Conservation (phyloP, 2,888 invertebrate genomes). For the Neoaliturus tenellus region DNA sequence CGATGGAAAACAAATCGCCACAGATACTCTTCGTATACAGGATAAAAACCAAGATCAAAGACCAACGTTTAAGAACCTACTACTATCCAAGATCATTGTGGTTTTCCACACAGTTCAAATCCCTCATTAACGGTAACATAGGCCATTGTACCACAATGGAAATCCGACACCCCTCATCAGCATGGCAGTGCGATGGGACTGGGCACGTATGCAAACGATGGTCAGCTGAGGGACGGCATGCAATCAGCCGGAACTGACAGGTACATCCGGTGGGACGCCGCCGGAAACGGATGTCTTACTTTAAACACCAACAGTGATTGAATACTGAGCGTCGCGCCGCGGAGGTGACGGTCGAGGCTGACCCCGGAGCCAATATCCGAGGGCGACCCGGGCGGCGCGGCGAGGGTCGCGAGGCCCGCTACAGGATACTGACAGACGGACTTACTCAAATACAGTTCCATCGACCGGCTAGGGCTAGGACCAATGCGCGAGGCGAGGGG, state of each 20-base stretch:
- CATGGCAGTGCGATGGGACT: not conserved
- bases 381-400: not conserved
- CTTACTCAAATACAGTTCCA: too few species aligned
- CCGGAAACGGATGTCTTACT: conserved; percentile 51
- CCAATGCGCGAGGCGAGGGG: too few species aligned
- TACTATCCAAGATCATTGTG: too few species aligned
- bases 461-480: too few species aligned
- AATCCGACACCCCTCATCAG: not conserved
- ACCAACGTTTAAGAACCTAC: too few species aligned
- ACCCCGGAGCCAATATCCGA: conserved; percentile 28
- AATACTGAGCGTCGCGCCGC: conserved; percentile 42
- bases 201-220: not conserved
- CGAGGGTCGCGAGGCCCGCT: too few species aligned
- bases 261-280: conserved; percentile 21
- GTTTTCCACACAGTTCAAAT: not conserved
- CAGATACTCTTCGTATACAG: too few species aligned
- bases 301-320: conserved; percentile 49
- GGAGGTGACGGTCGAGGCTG: not conserved
- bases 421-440: too few species aligned
- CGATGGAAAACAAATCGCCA: too few species aligned
- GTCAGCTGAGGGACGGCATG: conserved; percentile 31
- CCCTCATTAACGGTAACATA: not conserved
- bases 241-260: conserved; percentile 50
- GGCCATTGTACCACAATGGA: too few species aligned
- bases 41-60: too few species aligned